Evolutionary conservation across 2,888 invertebrate genomes (phyloP), one percentile per base, ranked within the genome.

Genomic region (Alsophila aescularia): DNA sequence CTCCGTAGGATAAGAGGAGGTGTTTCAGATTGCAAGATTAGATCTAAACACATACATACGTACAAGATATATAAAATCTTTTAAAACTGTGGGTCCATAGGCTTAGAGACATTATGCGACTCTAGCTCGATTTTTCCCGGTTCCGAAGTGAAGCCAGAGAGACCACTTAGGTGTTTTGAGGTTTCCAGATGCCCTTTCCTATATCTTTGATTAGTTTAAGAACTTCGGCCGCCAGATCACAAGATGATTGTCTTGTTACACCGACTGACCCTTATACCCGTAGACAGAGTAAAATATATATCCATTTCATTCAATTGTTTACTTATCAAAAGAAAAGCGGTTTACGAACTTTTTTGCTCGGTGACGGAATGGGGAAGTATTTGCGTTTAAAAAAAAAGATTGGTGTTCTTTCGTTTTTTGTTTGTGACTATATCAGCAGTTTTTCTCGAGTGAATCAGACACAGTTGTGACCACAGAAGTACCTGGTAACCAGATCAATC

Each of bases 81-180:
- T 27, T 39, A 12, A 47, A 47, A 44, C 35, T 36, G 52, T 51
- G 39, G 41, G 53, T 36, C 57, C 53, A 55, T 35, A 41, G 29
- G 15, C 37, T 52, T 51, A 51, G 51, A 58, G 57, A 57, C 31
- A 39, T 59, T 60, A 64, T 64, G 62, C 54, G 37, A 41, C 49
- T 61, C 58, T 52, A 35, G 43, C 45, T 57, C 58, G 55, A 50
- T 51, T 63, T 59, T 48, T 45, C 42, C 18, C 31, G 18, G 34
- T 51, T 57, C 48, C 24, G 8, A 14, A 8, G 14, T 13, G 12
- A 18, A 41, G 34, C 52, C 48, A 16, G 8, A 24, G 44, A 15
- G 53, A 24, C 35, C 39, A 31, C 50, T 52, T 24, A 12, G 36
- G 37, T 31, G 48, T 50, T 49, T 45, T 31, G 49, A 21, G 41